Evolutionary conservation across 2,888 invertebrate species (phyloP), one percentile per base, ranked within the genome.

Genomic region (Zhengitettix transpicula): DNA sequence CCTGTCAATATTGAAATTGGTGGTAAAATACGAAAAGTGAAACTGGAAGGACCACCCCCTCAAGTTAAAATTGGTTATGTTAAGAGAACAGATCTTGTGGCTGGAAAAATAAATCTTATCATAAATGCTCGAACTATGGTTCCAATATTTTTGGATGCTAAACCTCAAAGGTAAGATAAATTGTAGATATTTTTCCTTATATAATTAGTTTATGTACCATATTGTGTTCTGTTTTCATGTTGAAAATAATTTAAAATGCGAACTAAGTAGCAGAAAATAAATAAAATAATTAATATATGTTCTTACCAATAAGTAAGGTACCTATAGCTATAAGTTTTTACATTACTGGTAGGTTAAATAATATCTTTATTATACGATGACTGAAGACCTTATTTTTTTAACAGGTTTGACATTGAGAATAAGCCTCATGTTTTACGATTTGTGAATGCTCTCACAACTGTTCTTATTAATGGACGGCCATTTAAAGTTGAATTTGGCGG

Each of bases 21-120:
- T 61, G 87, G 86, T 1, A 82, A 85, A 63, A 79, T 84, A n/a
- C 82, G 88, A 63, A 76, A 81, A 54, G 79, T 98, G 1, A 85
- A 89, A 68, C 75, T 99, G 10, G 89, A 89, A 67, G 96, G 96
- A 0, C 91, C 93, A 0, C 83, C 93, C 7, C 98, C 98, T 0
- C 91, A 91, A 74, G 96, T 98, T 0, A 89, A 89, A 71, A 92
- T 98, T 62, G 89, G 94, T 0, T 83, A 82, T 44, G 75, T 73
- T 1, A 83, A 85, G 66, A 79, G 91, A 41, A 84, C 82, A 14
- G 94, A 95, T 71, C 75, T 95, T 54, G 87, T 90, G 1, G 84
- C 86, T 0, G 92, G 89, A 0, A 88, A 88, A 74, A 87, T 92
- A 61, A 87, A 86, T 70, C 77, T 92, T 61, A 87, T 91, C 58